These are phyloP conservation scores for Mormyrus lacerda DNA, from an alignment of 2,113 vertebrate species.

Conservation along the genomic window DNA sequence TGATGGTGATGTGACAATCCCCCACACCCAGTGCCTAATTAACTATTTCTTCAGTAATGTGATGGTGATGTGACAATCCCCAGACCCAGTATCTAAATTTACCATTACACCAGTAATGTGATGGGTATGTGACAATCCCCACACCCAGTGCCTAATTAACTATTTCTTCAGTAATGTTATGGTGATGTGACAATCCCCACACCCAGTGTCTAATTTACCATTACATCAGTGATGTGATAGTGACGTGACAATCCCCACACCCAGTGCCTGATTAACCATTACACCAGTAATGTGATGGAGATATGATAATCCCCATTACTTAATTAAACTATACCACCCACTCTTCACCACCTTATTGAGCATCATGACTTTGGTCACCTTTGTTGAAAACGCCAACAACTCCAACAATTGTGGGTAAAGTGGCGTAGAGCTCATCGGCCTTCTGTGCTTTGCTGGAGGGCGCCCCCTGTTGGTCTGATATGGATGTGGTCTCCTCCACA, in stretches of 20 bases:
- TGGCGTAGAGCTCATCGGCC: slow-evolving; percentile 69
- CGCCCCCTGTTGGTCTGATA: slow-evolving; percentile 55
- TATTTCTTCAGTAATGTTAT: too few species aligned
- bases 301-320: not conserved
- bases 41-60: not conserved
- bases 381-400: slow-evolving; percentile 69
- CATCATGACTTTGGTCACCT: slow-evolving; percentile 53
- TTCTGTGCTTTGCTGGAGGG: slow-evolving; percentile 58
- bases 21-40: not conserved
- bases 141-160: not conserved
- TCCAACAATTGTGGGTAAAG: slow-evolving; percentile 62
- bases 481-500: slow-evolving; percentile 24
- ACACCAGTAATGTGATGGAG: not conserved
- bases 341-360: not conserved
- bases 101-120: not conserved
- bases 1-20: not conserved
- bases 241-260: not conserved
- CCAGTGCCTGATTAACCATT: not conserved
- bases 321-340: not conserved
- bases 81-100: not conserved
- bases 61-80: too few species aligned
- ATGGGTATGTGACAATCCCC: not conserved
- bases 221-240: not conserved
- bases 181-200: too few species aligned
- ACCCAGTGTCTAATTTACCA: not conserved